Evolutionary conservation across 2,888 invertebrate genomes (phyloP), one percentile per base, ranked within the genome.

Genomic region (Odiellus spinosus): DNA sequence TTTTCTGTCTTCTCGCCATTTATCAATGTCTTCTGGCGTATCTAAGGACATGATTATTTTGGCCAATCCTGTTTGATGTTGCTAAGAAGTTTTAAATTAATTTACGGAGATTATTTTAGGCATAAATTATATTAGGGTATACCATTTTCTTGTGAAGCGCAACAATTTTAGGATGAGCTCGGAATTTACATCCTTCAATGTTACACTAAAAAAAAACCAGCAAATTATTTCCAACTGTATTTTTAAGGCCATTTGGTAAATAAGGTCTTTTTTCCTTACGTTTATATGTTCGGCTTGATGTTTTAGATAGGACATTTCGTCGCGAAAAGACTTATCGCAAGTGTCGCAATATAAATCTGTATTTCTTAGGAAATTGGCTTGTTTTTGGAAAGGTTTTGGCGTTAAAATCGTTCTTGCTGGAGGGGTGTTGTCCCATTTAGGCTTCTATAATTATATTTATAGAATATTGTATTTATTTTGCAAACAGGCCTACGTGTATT

Each of bases 51-150:
- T 76, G 51, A 90, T 79, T 64, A 77, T 78, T 45, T 80, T 75
- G 59, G 80, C 90, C 15, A 88, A 65, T 0, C 87, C 88, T n/a
- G 80, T 76, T 5, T 74, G 72, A 65, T 91, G 90, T 67, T 87
- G 83, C 67, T 66, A 41, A 38, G 46, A 47, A 26, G n/a, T n/a
- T n/a, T n/a, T n/a, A n/a, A n/a, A 26, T 3, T 41, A 43, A 49
- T 40, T 35, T 14, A 35, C 35, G 14, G 2, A n/a, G n/a, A 35
- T 35, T 35, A n/a, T n/a, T 4, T 3, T 35, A 35, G 14, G 14
- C 14, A 3, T 35, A 35, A 12, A 4, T 14, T 3, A 38, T 38
- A 38, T 11, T 38, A 47, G n/a, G 35, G 32, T 2, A 34, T 58
- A 67, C 66, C 72, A 81, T 77, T 63, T 75, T 73, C 55, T 84